Evolutionary conservation across 2,888 invertebrate species (phyloP).

Genomic region (Phragmatobia fuliginosa): DNA sequence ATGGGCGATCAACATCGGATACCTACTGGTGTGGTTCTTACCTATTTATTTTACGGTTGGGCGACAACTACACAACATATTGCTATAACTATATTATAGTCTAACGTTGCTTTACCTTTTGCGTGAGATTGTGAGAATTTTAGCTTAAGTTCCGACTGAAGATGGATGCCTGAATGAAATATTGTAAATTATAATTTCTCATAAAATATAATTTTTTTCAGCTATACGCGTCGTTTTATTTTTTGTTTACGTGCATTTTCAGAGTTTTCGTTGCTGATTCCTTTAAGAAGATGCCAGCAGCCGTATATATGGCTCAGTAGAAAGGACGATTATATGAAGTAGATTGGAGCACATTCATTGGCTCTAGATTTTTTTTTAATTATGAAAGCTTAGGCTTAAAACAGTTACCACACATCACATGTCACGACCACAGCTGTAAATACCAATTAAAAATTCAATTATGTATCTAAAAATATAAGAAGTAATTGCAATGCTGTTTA

Average conservation of each 20-base stretch:
- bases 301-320: not conserved
- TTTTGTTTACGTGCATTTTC: constrained; percentile 21
- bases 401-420: too few relatives aligned
- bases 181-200: constrained; percentile 88
- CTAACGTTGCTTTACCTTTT: constrained; percentile 88
- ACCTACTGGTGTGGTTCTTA: constrained; percentile 70
- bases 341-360: not conserved
- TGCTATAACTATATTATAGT: constrained; percentile 87
- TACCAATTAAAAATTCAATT: too few relatives aligned
- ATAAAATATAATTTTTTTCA: constrained; percentile 88
- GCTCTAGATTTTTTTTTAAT: not conserved
- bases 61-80: constrained; percentile 83
- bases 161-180: constrained; percentile 87
- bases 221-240: constrained; percentile 81
- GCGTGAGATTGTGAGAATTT: constrained; percentile 87
- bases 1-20: constrained; percentile 75
- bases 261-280: not conserved
- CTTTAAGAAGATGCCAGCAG: not conserved
- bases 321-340: not conserved
- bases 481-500: too few relatives aligned
- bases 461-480: too few relatives aligned
- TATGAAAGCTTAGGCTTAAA: too few relatives aligned
- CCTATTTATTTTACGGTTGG: constrained; percentile 77
- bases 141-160: constrained; percentile 88
- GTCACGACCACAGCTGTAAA: too few relatives aligned